Evolutionary conservation across 1,140 invertebrate genomes (phyloP), one percentile per base, ranked within the genome.

Genomic region (Meloidogyne hapla): DNA sequence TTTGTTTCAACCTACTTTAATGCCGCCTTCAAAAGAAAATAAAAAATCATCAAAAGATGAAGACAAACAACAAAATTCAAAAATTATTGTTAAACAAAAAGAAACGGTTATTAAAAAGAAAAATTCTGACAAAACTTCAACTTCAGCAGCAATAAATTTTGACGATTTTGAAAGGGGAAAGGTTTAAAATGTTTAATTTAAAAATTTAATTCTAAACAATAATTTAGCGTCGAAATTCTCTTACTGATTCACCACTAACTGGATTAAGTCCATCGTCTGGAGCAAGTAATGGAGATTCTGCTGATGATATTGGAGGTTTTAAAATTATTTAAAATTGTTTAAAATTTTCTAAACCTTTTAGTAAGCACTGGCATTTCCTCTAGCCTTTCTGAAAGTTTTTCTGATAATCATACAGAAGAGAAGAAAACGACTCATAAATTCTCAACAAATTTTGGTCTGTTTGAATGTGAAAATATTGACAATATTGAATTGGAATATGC

Each of bases 161-260:
- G 48, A 56, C 4, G 5, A 56, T 56, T 56, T 56, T 3, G n/a
- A 21, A 5, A n/a, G 48, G n/a, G 12, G n/a, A n/a, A 56, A 56
- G n/a, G 48, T 56, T 42, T 38, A 4, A 4, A 38, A 45, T 45
- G 18, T 45, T 15, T 56, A 18, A 8, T 48, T 18, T 18, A 4
- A 18, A 48, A n/a, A n/a, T 12, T 21, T n/a, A 26, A 38, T 68
- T 68, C 42, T 61, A 25, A 15, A 48, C 25, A 15, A 56, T 5
- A n/a, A 64, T 76, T 38, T 61, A 76, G 75, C 65, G 69, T 21
- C 13, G 75, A 15, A 63, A 33, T 38, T 76, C 75, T 13, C 61
- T 76, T 9, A 76, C 75, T 15, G 75, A 76, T 70, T 76, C 75
- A 13, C 69, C 75, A 1, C 26, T 76, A n/a, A 76, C 75, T 12